A percentile compares a stretch with the other conserved stretches of the same genome.
These are phyloP conservation scores for Panulirus ornatus DNA, from an alignment of 1,140 invertebrate genomes.

Conservation along the genomic window DNA sequence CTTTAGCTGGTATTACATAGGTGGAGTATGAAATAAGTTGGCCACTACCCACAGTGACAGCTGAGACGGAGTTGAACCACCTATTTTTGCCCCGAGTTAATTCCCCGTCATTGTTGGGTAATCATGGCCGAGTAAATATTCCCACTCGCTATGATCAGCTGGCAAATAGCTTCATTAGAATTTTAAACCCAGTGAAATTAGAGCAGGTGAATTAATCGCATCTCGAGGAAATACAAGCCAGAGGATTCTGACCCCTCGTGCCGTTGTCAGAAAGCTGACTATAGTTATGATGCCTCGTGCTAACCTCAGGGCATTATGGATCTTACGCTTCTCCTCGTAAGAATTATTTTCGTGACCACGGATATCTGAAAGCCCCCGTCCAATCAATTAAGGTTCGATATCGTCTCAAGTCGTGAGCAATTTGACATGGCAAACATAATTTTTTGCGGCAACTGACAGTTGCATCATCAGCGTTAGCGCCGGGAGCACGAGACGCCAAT, in stretches of 20 bases:
- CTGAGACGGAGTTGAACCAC: constrained; percentile 10
- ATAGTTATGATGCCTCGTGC: background rate
- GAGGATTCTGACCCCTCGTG: constrained; percentile 24
- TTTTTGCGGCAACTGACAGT: constrained; percentile 70
- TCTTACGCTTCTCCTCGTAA: constrained; percentile 1
- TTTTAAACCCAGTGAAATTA: constrained; percentile 72
- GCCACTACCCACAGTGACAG: background rate
- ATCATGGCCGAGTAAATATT: constrained; percentile 61
- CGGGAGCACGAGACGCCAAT: constrained; percentile 60
- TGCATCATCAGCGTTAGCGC: constrained; percentile 68
- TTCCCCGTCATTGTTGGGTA: constrained; percentile 67
- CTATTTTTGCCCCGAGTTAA: constrained; percentile 50
- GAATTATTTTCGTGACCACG: constrained; percentile 11
- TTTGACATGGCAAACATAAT: constrained; percentile 71
- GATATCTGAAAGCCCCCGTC: constrained; percentile 57
- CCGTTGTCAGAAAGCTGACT: background rate
- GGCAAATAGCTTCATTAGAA: constrained; percentile 71
- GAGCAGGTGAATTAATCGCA: constrained; percentile 67
- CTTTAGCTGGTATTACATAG: too few relatives aligned
- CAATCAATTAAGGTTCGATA: constrained; percentile 72
- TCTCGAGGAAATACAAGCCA: background rate
- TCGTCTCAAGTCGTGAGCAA: constrained; percentile 72
- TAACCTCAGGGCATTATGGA: background rate
- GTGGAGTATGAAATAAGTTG: too few relatives aligned
- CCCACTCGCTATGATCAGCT: constrained; percentile 51